Conservation (phyloP, 2,888 invertebrate species). For the Ormyrus labotus region DNA sequence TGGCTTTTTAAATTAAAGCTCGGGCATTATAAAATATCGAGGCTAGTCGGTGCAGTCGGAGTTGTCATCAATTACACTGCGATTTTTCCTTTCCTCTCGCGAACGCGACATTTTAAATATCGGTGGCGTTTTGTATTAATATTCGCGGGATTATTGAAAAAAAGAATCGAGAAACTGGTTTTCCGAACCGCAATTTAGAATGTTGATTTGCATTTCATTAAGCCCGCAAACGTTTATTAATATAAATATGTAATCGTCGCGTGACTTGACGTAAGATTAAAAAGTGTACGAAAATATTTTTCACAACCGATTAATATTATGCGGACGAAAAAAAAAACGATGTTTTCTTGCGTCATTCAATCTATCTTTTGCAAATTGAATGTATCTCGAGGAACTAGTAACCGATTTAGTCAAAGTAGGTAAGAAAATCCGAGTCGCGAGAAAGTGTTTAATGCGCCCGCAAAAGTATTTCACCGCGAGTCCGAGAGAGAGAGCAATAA, state of each 20-base stretch:
- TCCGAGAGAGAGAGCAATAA: background rate
- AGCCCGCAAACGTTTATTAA: background rate
- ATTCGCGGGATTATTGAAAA: conserved; percentile 4
- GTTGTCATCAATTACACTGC: background rate
- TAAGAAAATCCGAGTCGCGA: conserved; percentile 10
- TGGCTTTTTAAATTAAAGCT: background rate
- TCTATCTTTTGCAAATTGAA: background rate
- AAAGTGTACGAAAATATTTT: background rate
- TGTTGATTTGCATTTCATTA: conserved; percentile 10
- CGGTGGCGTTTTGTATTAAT: conserved; percentile 4
- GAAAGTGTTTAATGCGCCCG: conserved; percentile 31
- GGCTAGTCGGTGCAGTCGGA: background rate
- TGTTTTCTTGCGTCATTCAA: background rate
- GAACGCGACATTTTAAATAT: background rate
- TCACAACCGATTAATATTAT: background rate
- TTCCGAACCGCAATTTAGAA: conserved; percentile 34
- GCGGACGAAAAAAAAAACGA: background rate
- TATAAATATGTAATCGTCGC: background rate
- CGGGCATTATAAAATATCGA: background rate
- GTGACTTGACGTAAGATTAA: conserved; percentile 12
- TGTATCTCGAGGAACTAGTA: background rate
- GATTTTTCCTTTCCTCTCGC: background rate
- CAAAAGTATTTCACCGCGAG: background rate
- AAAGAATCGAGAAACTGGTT: conserved; percentile 7
- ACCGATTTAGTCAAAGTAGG: conserved; percentile 17